Base-by-base conservation (phyloP, 1,140 invertebrate species). In the Drosophila littoralis region DNA sequence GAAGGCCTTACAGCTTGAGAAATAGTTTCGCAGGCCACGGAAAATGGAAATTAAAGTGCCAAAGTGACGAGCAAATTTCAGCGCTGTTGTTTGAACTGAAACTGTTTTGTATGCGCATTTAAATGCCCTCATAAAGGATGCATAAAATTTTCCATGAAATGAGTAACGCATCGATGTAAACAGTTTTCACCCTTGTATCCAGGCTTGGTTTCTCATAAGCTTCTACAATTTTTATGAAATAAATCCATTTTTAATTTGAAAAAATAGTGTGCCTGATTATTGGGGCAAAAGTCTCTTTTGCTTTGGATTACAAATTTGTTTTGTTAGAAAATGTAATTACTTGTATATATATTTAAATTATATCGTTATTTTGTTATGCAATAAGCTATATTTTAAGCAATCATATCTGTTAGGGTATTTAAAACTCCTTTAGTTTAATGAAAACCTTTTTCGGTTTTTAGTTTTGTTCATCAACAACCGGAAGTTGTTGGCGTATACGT, bases 401-500 rank as follows among this genome's bases (percentile, higher is more conserved):
- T 51, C 8, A 13, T 35, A 51, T 13, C 32, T 35, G 22, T 10
- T 10, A 46, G 45, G 4, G 12, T 42, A 59, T 45, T 15, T 33
- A 7, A 9, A 57, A 10, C 8, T 4, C 22, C 10, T 12, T 7
- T 10, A 28, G 7, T 12, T 13, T 2, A 8, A 13, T 8, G 28
- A 50, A 51, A 22, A 35, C 40, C 45, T 5, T 43, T n/a, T 33
- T 38, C 7, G 2, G 40, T 36, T 2, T 58, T 33, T 13, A 15
- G 22, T 48, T 33, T 43, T 77, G 67, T 74, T 85, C 33, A 61
- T 48, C 38, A 74, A 61, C 72, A 79, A 67, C 79, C 82, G 83
- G 83, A 86, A 86, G 83, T 86, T 59, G 83, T 79, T 86, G 79
- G 72, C 83, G 83, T 88, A 79, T 86, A 86, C 83, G 84, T 88